Conservation (phyloP, 2,888 invertebrate genomes). For the Heliconius sara region DNA sequence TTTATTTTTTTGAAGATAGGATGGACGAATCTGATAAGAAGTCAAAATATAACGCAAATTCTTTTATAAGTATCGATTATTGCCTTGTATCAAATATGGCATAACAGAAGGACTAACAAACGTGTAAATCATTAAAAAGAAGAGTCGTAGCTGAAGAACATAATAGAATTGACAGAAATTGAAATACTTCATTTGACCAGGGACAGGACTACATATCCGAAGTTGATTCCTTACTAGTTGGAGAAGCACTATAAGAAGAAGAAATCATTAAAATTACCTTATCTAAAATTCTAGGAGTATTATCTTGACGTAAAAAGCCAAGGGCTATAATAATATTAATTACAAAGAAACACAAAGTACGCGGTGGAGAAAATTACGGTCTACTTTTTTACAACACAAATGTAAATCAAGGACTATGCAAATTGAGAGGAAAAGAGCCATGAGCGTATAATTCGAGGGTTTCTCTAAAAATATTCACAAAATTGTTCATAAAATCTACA, state of each 20-base stretch:
- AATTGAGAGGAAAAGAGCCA: conserved; percentile 15
- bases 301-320: background rate
- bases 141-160: no score
- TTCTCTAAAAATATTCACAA: background rate
- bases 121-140: no score
- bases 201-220: no score
- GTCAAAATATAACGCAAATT: no score
- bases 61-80: no score
- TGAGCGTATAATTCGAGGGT: conserved; percentile 22
- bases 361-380: background rate
- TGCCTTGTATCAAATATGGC: no score
- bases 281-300: background rate
- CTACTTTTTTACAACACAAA: conserved; percentile 13
- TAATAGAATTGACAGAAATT: no score
- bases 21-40: no score
- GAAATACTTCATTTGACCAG: no score
- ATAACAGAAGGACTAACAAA: no score
- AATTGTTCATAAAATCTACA: background rate
- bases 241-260: background rate
- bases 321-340: background rate
- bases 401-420: conserved; percentile 18
- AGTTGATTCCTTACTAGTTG: no score
- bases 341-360: conserved; percentile 2
- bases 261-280: background rate
- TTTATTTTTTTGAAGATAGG: no score